Evolutionary conservation across 2,888 invertebrate genomes (phyloP).

Genomic region (Choristoneura rosaceana): DNA sequence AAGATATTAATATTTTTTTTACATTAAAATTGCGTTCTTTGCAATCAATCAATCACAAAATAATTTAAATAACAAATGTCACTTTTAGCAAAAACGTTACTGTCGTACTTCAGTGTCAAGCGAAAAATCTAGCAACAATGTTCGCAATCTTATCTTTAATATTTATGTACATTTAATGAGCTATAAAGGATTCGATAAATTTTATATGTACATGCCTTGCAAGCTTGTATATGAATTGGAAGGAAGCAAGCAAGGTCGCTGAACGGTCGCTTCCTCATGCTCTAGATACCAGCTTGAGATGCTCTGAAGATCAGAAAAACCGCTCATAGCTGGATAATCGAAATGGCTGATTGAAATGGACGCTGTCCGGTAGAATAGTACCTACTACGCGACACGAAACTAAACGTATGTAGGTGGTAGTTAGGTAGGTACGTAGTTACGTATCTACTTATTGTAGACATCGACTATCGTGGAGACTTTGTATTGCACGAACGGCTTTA

Average conservation of each 20-base stretch:
- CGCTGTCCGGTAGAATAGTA: slow-evolving; percentile 7
- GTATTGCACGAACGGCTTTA: neutral
- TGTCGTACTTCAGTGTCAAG: neutral
- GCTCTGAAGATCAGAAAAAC: slow-evolving; percentile 36
- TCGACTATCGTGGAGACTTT: neutral
- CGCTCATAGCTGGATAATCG: slow-evolving; percentile 16
- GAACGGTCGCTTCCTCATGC: slow-evolving; percentile 56
- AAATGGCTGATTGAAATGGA: slow-evolving; percentile 16
- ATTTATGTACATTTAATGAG: slow-evolving; percentile 6
- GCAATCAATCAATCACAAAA: too few relatives aligned
- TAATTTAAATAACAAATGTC: too few relatives aligned
- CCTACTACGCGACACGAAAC: neutral
- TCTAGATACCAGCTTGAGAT: slow-evolving; percentile 47
- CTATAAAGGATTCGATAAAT: neutral
- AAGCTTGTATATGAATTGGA: slow-evolving; percentile 45
- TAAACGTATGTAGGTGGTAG: neutral
- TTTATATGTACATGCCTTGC: slow-evolving; percentile 22
- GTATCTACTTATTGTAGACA: neutral
- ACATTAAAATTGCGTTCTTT: too few relatives aligned
- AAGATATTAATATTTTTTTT: too few relatives aligned
- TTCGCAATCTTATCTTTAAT: neutral
- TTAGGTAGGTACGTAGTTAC: neutral
- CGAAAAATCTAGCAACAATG: neutral
- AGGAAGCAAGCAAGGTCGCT: slow-evolving; percentile 53
- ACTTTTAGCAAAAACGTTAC: neutral